Base-by-base conservation (phyloP, 2,113 vertebrate species). In the Ammodytes marinus region DNA sequence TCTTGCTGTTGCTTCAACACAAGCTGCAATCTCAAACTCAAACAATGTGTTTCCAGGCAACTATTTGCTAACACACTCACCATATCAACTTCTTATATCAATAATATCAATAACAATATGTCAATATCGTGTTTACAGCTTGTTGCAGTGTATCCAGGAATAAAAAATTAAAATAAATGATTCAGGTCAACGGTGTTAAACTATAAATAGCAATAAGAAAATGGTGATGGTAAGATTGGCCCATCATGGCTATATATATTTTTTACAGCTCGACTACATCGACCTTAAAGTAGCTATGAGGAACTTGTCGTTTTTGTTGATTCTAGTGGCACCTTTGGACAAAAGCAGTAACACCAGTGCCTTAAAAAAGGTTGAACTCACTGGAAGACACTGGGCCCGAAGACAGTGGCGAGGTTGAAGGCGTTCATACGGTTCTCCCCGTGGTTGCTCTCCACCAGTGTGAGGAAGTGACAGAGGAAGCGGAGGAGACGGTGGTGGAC, bases 321-420 rank as follows among this genome's bases (percentile, higher is more conserved):
- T 27, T 27, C 27, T 27, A 27, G 27, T 27, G 27, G 27, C 27
- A 27, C 27, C 27, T 27, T 27, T 27, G 27, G 27, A 27, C 27
- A 27, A 27, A 27, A 2, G 27, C 27, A 27, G 27, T 27, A 27
- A 27, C 27, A 27, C 27, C 27, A 27, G 27, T 27, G 27, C 27
- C 27, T 27, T 27, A 47, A 72, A 66, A 59, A 75, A 9, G 9
- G 12, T 43, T 35, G 2, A 3, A 96, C 97, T 98, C 95, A 99
- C 98, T 96, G 96, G 92, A 99, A 99, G 83, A 96, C 95, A 57
- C 93, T 99, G 81, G 97, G 97, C 84, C 97, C 97, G 89, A 99
- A 98, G 6, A 98, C 95, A 1, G 96, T 98, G 77, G 97, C 96
- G 6, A 99, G 96, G 86, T 97, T 99, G 90, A 94, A 91, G 37